Conservation (phyloP, 53 echinoderm and acorn worm species). For the Holothuria leucospilota region DNA sequence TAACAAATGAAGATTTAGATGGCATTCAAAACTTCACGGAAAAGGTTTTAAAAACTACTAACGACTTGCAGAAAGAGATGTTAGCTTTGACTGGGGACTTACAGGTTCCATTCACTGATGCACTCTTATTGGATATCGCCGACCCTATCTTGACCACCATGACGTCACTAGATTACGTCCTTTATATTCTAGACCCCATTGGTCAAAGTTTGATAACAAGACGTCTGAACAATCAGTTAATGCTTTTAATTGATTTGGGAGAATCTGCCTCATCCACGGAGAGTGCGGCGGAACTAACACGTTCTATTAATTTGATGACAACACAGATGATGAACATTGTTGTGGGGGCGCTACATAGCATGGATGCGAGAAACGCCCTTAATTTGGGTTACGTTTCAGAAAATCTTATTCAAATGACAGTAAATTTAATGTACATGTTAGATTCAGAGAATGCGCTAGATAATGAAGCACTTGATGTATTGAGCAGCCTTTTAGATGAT, state of each 20-base stretch:
- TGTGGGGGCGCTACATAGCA: constrained; percentile 71
- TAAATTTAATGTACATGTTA: constrained; percentile 76
- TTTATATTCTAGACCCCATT: constrained; percentile 22
- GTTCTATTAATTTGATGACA: constrained; percentile 63
- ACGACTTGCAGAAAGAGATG: constrained; percentile 15
- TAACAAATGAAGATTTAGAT: neutral
- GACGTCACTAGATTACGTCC: constrained; percentile 33
- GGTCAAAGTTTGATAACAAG: constrained; percentile 26
- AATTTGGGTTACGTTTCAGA: constrained; percentile 75
- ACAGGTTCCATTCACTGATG: neutral
- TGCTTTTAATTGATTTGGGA: constrained; percentile 25
- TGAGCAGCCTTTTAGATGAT: constrained; percentile 58
- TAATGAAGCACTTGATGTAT: constrained; percentile 61
- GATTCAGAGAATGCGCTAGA: constrained; percentile 62
- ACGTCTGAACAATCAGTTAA: constrained; percentile 33
- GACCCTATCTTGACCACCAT: constrained; percentile 23
- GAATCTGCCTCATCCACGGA: neutral
- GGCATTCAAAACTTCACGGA: constrained; percentile 18
- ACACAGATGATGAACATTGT: constrained; percentile 78
- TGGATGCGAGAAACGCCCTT: constrained; percentile 70
- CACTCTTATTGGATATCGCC: neutral
- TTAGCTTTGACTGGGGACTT: neutral
- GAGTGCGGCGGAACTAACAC: neutral
- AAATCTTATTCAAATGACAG: constrained; percentile 73
- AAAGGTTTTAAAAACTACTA: neutral